Evolutionary conservation across 2,888 invertebrate genomes (phyloP), one percentile per base, ranked within the genome.

Genomic region (Galerucella pusilla): DNA sequence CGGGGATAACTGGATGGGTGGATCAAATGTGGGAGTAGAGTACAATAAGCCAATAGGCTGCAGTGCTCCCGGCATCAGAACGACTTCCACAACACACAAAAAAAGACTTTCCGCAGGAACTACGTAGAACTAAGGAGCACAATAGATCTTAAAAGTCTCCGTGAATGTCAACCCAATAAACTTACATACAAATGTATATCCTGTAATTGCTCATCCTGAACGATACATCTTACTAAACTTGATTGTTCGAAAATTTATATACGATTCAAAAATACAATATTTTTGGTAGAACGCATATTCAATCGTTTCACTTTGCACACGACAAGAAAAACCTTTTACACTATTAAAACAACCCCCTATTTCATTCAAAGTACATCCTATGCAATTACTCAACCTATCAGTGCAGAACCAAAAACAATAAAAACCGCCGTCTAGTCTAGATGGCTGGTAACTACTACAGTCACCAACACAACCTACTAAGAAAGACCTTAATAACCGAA

Each of bases 331-430:
- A 42, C 64, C 64, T 65, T 65, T 65, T 49, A 65, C 7, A 65
- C 46, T 49, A 65, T 46, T 65, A 49, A 64, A 65, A 49, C 64
- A 65, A 45, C 64, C 64, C 64, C 20, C 63, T 63, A 63, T 63
- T 63, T 63, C 63, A 63, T 63, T 63, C 42, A 63, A 63, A 63
- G 42, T 65, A 65, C 25, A 65, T 46, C 45, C 42, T 65, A 16
- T 10, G 16, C 46, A 63, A 70, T 70, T 70, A 70, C 42, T 64
- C 52, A 52, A 64, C 20, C 16, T 63, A 52, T 28, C 64, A 64
- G 70, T 64, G 70, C 70, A 64, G 63, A 70, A 70, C 70, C 49
- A 64, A 70, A 67, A 70, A 70, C 70, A 70, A 70, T 70, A 70
- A 64, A 68, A 70, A 61, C 70, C 63, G 70, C 35, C 64, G 70